Evolutionary conservation across 2,888 invertebrate species (phyloP).

Genomic region (Aelia acuminata): DNA sequence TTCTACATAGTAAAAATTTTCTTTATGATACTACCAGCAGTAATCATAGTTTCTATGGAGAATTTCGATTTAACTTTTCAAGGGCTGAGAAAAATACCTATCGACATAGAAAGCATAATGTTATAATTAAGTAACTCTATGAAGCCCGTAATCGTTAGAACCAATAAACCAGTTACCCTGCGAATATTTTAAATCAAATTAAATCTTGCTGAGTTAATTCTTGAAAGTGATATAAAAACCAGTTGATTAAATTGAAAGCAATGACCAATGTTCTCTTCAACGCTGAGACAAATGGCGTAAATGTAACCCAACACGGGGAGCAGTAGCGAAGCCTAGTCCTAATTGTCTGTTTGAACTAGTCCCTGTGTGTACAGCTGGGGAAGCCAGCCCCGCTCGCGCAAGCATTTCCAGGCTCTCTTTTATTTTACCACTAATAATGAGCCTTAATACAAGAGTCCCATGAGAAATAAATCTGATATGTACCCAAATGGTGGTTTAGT

Average conservation of each 20-base stretch:
- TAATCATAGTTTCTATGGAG: too few relatives aligned
- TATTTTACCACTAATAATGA: slow-evolving; percentile 3
- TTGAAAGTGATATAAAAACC: too few relatives aligned
- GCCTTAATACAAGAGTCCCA: neutral
- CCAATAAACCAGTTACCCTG: too few relatives aligned
- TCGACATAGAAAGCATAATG: too few relatives aligned
- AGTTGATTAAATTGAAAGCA: neutral
- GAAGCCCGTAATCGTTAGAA: too few relatives aligned
- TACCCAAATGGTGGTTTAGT: too few relatives aligned
- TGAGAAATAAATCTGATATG: neutral
- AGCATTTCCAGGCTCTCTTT: neutral
- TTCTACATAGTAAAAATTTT: too few relatives aligned
- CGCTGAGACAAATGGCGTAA: slow-evolving; percentile 10
- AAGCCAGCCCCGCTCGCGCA: neutral
- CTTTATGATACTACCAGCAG: too few relatives aligned
- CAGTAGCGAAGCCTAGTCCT: neutral
- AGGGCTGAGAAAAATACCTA: too few relatives aligned
- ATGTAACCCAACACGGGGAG: slow-evolving; percentile 21
- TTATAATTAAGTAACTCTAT: too few relatives aligned
- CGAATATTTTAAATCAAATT: too few relatives aligned
- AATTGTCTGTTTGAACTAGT: slow-evolving; percentile 45
- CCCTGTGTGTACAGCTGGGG: slow-evolving; percentile 36
- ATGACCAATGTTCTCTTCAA: slow-evolving; percentile 3
- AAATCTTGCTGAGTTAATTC: neutral
- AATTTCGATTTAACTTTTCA: too few relatives aligned